These are phyloP conservation scores for Stenoptilia bipunctidactyla DNA, from an alignment of 2,888 invertebrate genomes.

Conservation along the genomic window DNA sequence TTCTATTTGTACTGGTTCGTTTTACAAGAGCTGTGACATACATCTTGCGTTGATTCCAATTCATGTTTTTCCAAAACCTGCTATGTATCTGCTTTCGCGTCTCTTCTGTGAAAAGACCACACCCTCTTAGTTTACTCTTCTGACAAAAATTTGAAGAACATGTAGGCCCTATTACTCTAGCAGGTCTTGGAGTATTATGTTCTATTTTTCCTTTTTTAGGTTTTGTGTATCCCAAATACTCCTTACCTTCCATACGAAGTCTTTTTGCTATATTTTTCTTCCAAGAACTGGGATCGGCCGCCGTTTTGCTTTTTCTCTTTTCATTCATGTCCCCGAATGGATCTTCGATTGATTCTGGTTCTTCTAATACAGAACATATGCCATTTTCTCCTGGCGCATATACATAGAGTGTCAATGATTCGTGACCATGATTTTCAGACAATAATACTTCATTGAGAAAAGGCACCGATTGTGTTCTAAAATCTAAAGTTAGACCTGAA, in stretches of 20 bases:
- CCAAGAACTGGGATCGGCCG: conserved; percentile 11
- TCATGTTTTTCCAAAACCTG: conserved; percentile 3
- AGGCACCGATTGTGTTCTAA: too few relatives aligned
- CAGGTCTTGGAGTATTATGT: conserved; percentile 10
- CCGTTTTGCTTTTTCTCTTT: conserved; percentile 14
- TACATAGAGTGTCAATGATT: too few relatives aligned
- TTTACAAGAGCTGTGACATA: conserved; percentile 3
- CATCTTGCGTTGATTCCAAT: conserved; percentile 6
- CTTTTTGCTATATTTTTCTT: conserved; percentile 13
- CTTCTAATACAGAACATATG: too few relatives aligned
- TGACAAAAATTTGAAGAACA: conserved; percentile 16
- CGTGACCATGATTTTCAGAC: too few relatives aligned
- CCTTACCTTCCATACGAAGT: conserved; percentile 14
- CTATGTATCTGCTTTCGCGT: conserved; percentile 2
- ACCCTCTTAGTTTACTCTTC: conserved; percentile 14
- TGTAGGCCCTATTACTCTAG: conserved; percentile 6
- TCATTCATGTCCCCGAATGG: conserved; percentile 12
- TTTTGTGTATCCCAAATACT: conserved; percentile 15
- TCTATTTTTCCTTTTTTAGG: conserved; percentile 7
- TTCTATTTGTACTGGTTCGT: background rate
- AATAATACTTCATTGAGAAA: too few relatives aligned
- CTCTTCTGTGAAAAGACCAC: conserved; percentile 14
- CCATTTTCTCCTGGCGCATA: too few relatives aligned
- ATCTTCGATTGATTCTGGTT: too few relatives aligned
- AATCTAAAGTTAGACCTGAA: too few relatives aligned